phyloP scores from a whole-genome alignment of 2,888 invertebrate species.

The Tillus elongatus region DNA sequence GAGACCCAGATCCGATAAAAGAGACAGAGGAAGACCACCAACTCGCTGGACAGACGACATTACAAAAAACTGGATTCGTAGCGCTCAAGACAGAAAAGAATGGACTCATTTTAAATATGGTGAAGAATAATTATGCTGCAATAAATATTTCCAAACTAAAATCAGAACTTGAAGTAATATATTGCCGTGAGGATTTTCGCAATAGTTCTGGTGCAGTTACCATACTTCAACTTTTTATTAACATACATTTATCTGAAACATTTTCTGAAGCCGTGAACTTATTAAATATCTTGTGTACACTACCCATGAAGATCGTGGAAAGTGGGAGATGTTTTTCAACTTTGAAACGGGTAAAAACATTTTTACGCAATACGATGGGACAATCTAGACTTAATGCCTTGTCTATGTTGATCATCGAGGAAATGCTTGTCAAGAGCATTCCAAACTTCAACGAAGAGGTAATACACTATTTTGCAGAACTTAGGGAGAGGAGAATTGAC shows the following conservation, averaged over 20 bases:
- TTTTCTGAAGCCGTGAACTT: slow-evolving; percentile 4
- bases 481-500: slow-evolving; percentile 7
- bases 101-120: too few relatives aligned
- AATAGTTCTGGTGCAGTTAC: slow-evolving; percentile 11
- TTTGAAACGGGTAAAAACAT: slow-evolving; percentile 13
- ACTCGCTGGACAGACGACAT: too few relatives aligned
- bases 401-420: slow-evolving; percentile 11
- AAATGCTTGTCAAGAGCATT: slow-evolving; percentile 7
- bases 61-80: too few relatives aligned
- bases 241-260: slow-evolving; percentile 1
- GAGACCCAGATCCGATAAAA: too few relatives aligned
- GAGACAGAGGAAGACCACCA: too few relatives aligned
- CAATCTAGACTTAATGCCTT: slow-evolving; percentile 9
- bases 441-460: slow-evolving; percentile 12
- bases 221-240: slow-evolving; percentile 12
- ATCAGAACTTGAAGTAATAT: slow-evolving; percentile 4
- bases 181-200: slow-evolving; percentile 6
- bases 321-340: slow-evolving; percentile 9
- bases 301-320: slow-evolving; percentile 10
- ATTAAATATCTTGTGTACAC: slow-evolving; percentile 9
- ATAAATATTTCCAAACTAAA: slow-evolving; percentile 4
- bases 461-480: slow-evolving; percentile 9
- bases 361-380: slow-evolving; percentile 9
- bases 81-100: too few relatives aligned
- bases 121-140: too few relatives aligned